phyloP scores from a whole-genome alignment of 2,797 vertebrate genomes.

The Hippoglossus hippoglossus region DNA sequence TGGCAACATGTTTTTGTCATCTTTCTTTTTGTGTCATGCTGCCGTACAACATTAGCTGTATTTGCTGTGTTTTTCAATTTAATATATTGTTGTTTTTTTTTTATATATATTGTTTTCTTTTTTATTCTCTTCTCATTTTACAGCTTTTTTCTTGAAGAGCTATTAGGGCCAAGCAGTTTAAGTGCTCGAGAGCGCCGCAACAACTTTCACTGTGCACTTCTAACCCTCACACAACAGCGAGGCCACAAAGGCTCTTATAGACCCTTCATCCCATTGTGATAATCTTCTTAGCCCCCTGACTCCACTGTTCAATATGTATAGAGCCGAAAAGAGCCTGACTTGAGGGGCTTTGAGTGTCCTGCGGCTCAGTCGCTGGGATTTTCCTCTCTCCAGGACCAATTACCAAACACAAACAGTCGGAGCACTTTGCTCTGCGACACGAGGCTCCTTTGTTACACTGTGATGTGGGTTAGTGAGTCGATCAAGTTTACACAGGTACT shows the following conservation, averaged over 20 bases:
- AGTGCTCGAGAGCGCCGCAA: slow-evolving; percentile 55
- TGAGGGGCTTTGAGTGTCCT: slow-evolving; percentile 72
- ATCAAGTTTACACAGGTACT: neutral
- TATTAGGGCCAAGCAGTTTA: slow-evolving; percentile 78
- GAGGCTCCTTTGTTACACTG: slow-evolving; percentile 28
- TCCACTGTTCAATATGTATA: slow-evolving; percentile 78
- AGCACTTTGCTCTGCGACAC: slow-evolving; percentile 35
- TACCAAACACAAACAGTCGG: slow-evolving; percentile 55
- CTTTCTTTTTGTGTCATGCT: slow-evolving; percentile 10
- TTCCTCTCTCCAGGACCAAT: slow-evolving; percentile 66
- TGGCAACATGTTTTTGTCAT: slow-evolving; percentile 29
- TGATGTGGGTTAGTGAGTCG: slow-evolving; percentile 4
- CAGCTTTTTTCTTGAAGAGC: slow-evolving; percentile 50
- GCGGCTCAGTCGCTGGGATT: slow-evolving; percentile 62
- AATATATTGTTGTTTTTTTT: neutral
- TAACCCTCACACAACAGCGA: slow-evolving; percentile 54
- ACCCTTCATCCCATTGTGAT: slow-evolving; percentile 86
- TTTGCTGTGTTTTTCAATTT: slow-evolving; percentile 23
- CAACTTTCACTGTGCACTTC: slow-evolving; percentile 68
- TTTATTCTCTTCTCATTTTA: slow-evolving; percentile 33
- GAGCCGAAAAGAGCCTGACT: slow-evolving; percentile 72
- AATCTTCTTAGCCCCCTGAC: slow-evolving; percentile 83
- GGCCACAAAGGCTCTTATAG: slow-evolving; percentile 80
- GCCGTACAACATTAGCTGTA: neutral
- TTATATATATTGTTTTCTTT: neutral